phyloP scores from a whole-genome alignment of 2,113 vertebrate genomes.

The Willisornis vidua region DNA sequence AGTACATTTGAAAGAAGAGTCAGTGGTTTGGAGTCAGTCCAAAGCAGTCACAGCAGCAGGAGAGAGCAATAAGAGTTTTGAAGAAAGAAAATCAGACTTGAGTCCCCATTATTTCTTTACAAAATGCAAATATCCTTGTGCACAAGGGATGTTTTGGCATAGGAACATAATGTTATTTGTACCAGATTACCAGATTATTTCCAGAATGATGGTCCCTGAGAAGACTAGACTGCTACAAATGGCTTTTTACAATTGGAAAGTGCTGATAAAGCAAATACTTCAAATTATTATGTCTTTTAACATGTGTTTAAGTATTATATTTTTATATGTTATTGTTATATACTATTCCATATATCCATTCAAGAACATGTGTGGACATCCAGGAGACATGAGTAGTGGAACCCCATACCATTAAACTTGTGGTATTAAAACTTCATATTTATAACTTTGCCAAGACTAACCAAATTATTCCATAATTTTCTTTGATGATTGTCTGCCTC shows the following conservation, averaged over 20 bases:
- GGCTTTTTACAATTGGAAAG: not conserved
- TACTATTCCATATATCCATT: not conserved
- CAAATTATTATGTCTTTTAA: constrained; percentile 1
- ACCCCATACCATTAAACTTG: not conserved
- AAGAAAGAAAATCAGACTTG: constrained; percentile 45
- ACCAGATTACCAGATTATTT: constrained; percentile 57
- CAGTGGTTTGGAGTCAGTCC: constrained; percentile 64
- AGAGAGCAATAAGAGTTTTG: constrained; percentile 50
- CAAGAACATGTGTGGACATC: not conserved
- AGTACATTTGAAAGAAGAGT: constrained; percentile 62
- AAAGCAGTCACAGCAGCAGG: constrained; percentile 60
- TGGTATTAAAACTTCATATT: not conserved
- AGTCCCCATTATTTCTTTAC: constrained; percentile 7
- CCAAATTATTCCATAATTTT: not conserved
- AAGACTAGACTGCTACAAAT: not conserved
- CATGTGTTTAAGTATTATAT: not conserved
- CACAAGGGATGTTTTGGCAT: not conserved
- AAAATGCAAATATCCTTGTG: constrained; percentile 42
- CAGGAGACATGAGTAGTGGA: not conserved
- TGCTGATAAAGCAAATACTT: not conserved
- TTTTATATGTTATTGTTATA: not conserved
- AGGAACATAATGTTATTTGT: not conserved
- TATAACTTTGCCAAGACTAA: not conserved
- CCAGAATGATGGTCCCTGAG: constrained; percentile 21
- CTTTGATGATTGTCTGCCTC: not conserved